phyloP scores from a whole-genome alignment of 2,113 vertebrate species.

The Heterocephalus glaber region DNA sequence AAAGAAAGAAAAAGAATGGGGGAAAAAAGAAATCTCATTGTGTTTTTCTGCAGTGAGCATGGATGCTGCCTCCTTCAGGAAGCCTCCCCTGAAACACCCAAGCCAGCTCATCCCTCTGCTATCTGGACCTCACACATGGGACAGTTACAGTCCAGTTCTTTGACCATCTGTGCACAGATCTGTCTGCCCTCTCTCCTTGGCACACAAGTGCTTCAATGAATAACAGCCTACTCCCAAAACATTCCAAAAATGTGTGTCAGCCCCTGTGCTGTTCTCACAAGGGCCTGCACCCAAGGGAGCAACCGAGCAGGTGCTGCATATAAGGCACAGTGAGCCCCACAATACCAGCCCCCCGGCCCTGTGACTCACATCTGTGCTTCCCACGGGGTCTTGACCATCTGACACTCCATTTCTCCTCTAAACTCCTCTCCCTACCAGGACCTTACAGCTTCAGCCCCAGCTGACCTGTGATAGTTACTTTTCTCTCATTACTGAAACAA shows the following conservation, averaged over 20 bases:
- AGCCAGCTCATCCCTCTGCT: background rate
- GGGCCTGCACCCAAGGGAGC: background rate
- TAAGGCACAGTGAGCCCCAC: background rate
- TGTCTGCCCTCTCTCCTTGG: background rate
- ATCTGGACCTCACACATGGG: background rate
- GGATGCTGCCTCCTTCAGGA: background rate
- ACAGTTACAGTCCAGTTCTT: background rate
- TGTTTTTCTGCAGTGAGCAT: background rate
- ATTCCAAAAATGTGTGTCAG: rapidly evolving
- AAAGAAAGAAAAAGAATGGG: background rate
- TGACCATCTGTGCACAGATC: background rate
- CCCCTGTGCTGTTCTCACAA: background rate
- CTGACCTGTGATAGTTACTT: background rate
- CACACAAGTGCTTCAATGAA: background rate
- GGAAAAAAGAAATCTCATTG: background rate
- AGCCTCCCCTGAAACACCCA: background rate
- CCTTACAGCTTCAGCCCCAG: background rate
- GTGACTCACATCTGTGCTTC: rapidly evolving
- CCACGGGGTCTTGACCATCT: background rate
- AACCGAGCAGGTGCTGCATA: background rate
- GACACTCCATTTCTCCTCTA: background rate
- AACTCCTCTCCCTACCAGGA: background rate
- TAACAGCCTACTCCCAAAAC: background rate
- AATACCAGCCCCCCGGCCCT: background rate
- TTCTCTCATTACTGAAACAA: too few species aligned